A percentile compares a stretch with the other conserved stretches of the same genome.
phyloP scores from a whole-genome alignment of 2,888 invertebrate genomes.

The Dynastes tityus region DNA sequence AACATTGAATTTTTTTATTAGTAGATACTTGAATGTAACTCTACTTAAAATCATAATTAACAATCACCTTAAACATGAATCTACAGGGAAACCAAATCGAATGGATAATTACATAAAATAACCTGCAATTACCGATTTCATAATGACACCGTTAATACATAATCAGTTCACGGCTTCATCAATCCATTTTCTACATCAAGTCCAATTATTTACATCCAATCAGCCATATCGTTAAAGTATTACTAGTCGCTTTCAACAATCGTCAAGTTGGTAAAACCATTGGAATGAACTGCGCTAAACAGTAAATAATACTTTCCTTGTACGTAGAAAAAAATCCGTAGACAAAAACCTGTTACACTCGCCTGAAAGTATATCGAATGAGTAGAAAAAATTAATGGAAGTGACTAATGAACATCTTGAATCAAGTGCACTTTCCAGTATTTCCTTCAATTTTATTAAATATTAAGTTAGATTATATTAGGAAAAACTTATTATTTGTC shows the following conservation, averaged over 20 bases:
- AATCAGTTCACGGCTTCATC: slow-evolving; percentile 34
- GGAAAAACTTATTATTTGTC: background rate
- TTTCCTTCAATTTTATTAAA: too few relatives aligned
- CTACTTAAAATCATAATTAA: background rate
- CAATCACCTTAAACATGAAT: background rate
- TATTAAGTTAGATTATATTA: too few relatives aligned
- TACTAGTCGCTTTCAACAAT: slow-evolving; percentile 11
- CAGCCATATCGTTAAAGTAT: slow-evolving; percentile 26
- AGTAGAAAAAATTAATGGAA: too few relatives aligned
- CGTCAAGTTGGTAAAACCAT: background rate
- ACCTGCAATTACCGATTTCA: slow-evolving; percentile 18
- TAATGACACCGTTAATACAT: slow-evolving; percentile 22
- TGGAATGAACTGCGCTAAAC: background rate
- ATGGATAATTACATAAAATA: slow-evolving; percentile 10
- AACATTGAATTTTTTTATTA: too few relatives aligned
- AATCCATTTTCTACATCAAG: slow-evolving; percentile 22
- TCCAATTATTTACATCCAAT: slow-evolving; percentile 31
- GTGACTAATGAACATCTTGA: too few relatives aligned
- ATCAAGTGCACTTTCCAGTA: too few relatives aligned
- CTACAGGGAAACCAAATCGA: slow-evolving; percentile 7
- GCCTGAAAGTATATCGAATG: too few relatives aligned
- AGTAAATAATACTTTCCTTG: background rate
- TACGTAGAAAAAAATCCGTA: too few relatives aligned
- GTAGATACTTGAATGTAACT: too few relatives aligned
- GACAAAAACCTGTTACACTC: too few relatives aligned